These are phyloP conservation scores for Orthonyx spaldingii DNA, from an alignment of 2,113 vertebrate genomes.

Conservation along the genomic window DNA sequence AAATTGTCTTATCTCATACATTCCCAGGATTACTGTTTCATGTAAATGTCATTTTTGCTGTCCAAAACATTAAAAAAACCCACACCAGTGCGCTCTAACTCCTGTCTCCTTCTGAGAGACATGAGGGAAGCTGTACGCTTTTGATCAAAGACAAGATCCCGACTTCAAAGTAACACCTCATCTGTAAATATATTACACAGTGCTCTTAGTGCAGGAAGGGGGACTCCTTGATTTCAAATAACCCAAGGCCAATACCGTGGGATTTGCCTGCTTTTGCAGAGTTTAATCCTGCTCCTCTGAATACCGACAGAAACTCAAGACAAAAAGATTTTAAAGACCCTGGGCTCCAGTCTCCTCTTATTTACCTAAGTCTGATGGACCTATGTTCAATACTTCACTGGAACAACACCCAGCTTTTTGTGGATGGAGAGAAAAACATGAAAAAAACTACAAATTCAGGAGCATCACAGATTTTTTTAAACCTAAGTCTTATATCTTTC, in stretches of 20 bases:
- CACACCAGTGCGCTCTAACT: conserved; percentile 55
- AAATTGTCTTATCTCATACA: conserved; percentile 66
- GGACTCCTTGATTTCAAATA: conserved; percentile 43
- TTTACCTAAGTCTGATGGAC: not conserved
- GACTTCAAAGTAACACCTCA: conserved; percentile 75
- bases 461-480: not conserved
- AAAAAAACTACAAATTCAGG: not conserved
- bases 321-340: not conserved
- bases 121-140: conserved; percentile 59
- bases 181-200: conserved; percentile 68
- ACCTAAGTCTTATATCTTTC: not conserved
- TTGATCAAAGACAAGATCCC: conserved; percentile 74
- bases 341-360: not conserved
- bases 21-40: conserved; percentile 67
- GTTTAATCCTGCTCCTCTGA: not conserved
- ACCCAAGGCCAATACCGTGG: not conserved
- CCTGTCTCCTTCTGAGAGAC: conserved; percentile 72
- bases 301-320: not conserved
- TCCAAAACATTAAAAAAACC: conserved; percentile 72
- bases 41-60: conserved; percentile 77
- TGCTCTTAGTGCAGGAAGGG: conserved; percentile 20
- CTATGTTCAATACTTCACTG: not conserved
- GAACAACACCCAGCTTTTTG: not conserved
- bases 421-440: not conserved
- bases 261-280: not conserved